Percentiles rank a stretch among this genome's conserved stretches.
These are phyloP conservation scores for Athalia circularis DNA, from an alignment of 2,888 invertebrate genomes.

Conservation along the genomic window DNA sequence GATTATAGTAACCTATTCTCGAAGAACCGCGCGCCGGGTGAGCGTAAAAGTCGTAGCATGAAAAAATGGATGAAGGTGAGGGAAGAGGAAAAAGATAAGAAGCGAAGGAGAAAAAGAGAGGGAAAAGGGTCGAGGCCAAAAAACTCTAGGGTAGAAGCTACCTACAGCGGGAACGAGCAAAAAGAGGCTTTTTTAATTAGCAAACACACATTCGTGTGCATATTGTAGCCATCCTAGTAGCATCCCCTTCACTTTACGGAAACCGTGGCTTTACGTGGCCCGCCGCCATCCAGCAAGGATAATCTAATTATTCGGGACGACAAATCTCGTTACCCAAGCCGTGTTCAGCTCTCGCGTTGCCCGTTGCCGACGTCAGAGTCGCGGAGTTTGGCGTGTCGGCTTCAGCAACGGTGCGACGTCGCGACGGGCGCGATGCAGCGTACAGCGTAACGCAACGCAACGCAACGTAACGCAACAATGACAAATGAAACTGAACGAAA, in stretches of 20 bases:
- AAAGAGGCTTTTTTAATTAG: slow-evolving; percentile 57
- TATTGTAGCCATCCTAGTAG: slow-evolving; percentile 50
- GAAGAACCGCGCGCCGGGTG: not conserved
- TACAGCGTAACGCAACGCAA: slow-evolving; percentile 49
- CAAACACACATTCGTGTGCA: slow-evolving; percentile 56
- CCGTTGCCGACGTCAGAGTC: slow-evolving; percentile 4
- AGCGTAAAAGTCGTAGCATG: not conserved
- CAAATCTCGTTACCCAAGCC: slow-evolving; percentile 66
- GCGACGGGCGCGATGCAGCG: slow-evolving; percentile 18
- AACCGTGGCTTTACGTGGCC: slow-evolving; percentile 51
- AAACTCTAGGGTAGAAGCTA: slow-evolving; percentile 24
- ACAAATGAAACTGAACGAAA: not conserved
- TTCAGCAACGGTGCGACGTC: slow-evolving; percentile 17
- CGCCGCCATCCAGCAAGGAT: slow-evolving; percentile 58
- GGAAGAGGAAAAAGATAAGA: slow-evolving; percentile 27
- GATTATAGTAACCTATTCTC: slow-evolving; percentile 11
- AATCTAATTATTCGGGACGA: slow-evolving; percentile 68
- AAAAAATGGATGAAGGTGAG: slow-evolving; percentile 1
- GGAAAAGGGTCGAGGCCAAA: slow-evolving; percentile 17
- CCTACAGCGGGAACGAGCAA: slow-evolving; percentile 14
- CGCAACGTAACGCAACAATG: slow-evolving; percentile 55
- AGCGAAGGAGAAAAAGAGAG: slow-evolving; percentile 6
- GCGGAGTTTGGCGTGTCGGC: slow-evolving; percentile 27
- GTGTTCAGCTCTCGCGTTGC: slow-evolving; percentile 13
- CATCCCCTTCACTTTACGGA: slow-evolving; percentile 53